phyloP scores from a whole-genome alignment of 2,113 vertebrate genomes.

The Pantherophis guttatus region DNA sequence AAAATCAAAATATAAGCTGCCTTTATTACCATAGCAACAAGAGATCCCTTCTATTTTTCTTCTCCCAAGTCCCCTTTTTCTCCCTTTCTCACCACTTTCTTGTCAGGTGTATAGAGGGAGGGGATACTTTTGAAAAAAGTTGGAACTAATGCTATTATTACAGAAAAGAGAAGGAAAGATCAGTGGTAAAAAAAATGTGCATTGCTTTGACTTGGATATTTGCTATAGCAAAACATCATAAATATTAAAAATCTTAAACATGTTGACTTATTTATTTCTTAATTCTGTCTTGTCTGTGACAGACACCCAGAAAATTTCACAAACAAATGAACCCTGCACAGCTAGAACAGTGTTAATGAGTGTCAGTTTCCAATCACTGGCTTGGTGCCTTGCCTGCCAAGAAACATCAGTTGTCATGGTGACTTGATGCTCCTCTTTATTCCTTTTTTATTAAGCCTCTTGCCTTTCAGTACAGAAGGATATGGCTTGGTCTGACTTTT shows the following conservation, averaged over 20 bases:
- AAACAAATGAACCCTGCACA: neutral
- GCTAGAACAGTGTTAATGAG: slow-evolving; percentile 12
- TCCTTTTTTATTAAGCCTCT: neutral
- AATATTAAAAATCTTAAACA: neutral
- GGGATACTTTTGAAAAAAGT: slow-evolving; percentile 15
- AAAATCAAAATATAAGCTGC: neutral
- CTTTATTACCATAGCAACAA: slow-evolving; percentile 48
- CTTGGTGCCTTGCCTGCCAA: neutral
- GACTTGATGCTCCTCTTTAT: slow-evolving; percentile 25
- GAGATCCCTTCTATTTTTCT: neutral
- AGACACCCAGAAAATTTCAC: neutral
- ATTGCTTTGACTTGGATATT: neutral
- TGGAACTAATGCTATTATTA: slow-evolving; percentile 7
- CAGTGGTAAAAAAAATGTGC: neutral
- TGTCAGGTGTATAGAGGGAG: slow-evolving; percentile 12
- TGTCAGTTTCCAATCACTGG: neutral
- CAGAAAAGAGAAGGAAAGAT: slow-evolving; percentile 11
- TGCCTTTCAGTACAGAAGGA: neutral
- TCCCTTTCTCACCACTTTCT: neutral
- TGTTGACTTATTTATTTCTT: neutral
- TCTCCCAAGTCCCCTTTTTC: neutral
- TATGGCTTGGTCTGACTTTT: neutral
- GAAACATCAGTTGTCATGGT: slow-evolving; percentile 15
- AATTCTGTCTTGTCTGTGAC: neutral
- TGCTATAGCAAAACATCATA: neutral